Base-by-base conservation (phyloP, 1,140 invertebrate genomes). In the Triops cancriformis region DNA sequence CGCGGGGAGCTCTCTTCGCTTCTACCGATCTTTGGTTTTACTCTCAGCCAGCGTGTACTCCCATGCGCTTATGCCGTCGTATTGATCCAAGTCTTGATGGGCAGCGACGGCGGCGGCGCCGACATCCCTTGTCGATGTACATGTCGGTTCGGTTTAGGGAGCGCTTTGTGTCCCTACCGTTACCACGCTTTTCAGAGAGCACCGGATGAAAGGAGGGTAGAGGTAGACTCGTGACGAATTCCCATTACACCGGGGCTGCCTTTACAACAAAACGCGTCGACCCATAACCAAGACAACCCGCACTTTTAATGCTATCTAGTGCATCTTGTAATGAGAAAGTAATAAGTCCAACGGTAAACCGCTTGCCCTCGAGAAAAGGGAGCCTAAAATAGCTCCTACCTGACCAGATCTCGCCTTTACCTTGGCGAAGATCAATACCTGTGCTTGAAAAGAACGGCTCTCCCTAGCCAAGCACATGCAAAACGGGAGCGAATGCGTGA, bases 51-150 rank as follows among this genome's bases (percentile, higher is more conserved):
- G 51, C 23, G 51, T 64, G 51, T 64, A 64, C 51, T 64, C 51
- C 31, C 51, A 64, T 64, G 51, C 51, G 51, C 51, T 64, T 64
- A 64, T 64, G 51, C n/a, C 18, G 10, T 64, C 51, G 51, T 64
- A 64, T 64, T 64, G 51, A 64, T 64, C 51, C 51, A 64, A 64
- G 23, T 18, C 51, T 64, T 64, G 51, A 64, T 64, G 51, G 51
- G 51, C 51, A 64, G 51, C 10, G 51, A 64, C 51, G 14, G 51
- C 51, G 51, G 51, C 51, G 51, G 51, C 51, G 51, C 51, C 51
- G 51, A 64, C 51, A 64, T 64, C 51, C 51, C 51, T 64, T 64
- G 51, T 64, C 51, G 51, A 64, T 23, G 51, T 64, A 23, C 51
- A 64, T 14, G 51, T 64, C 51, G 51, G 51, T 64, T 64, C n/a